A percentile compares a stretch with the other conserved stretches of the same genome.
Evolutionary conservation across 1,140 invertebrate genomes (phyloP).

Genomic region (Eriosoma lanigerum): DNA sequence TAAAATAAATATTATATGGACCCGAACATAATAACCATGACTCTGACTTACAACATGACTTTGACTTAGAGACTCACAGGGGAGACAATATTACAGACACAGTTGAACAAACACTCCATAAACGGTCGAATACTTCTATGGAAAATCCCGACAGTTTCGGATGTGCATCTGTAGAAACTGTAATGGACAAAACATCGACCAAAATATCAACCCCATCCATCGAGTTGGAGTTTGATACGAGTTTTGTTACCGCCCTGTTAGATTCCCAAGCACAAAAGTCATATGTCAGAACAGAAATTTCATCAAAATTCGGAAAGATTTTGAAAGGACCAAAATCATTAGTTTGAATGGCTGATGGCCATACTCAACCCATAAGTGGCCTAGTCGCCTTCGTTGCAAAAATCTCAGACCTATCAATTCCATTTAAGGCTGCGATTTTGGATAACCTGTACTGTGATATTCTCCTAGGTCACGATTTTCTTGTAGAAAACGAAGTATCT

Average conservation of each 20-base stretch:
- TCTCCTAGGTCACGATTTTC: background rate
- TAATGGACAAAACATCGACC: background rate
- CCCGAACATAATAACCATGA: background rate
- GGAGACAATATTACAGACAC: background rate
- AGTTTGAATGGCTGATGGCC: constrained; percentile 2
- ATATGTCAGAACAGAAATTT: background rate
- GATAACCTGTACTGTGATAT: background rate
- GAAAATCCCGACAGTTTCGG: background rate
- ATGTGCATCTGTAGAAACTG: background rate
- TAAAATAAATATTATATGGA: background rate
- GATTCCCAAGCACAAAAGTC: background rate
- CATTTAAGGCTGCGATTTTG: background rate
- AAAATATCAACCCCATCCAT: background rate
- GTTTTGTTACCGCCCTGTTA: constrained; percentile 2
- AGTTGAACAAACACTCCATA: background rate
- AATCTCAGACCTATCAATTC: background rate
- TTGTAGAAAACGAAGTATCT: background rate
- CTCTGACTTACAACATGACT: background rate
- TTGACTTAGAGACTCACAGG: background rate
- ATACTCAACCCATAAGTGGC: background rate
- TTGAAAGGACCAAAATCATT: background rate
- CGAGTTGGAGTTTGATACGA: background rate
- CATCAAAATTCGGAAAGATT: background rate
- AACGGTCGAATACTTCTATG: background rate
- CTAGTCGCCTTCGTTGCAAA: background rate